Base-by-base conservation (phyloP, 2,113 vertebrate genomes). In the Sialia sialis region DNA sequence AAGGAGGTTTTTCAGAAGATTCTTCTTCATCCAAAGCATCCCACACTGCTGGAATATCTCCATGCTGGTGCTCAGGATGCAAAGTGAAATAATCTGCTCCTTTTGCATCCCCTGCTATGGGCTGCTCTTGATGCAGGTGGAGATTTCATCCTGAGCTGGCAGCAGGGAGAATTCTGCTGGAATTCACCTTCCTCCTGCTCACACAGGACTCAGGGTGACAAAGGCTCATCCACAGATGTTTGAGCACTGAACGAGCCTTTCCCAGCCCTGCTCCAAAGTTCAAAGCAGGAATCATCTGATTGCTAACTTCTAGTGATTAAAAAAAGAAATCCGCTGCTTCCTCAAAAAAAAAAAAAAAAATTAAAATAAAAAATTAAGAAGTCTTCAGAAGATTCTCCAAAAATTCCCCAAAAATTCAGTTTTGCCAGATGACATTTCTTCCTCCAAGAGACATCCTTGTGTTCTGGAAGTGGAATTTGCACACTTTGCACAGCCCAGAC, bases 41-140 rank as follows among this genome's bases (percentile, higher is more conserved):
- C 43, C 55, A 74, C 29, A 3, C 16, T 54, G 41, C 4, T 88
- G 66, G 51, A 83, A 10, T 48, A 18, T 25, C 54, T 64, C 79
- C 44, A 48, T 29, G 26, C 39, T 11, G 60, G 22, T 11, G 87
- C 52, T 44, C 34, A 51, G 68, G 22, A 18, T 69, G 60, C 27
- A 52, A 72, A 86, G 54, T 21, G 9, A 74, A 90, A 89, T 5
- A 11, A 78, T 36, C 43, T 43, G 26, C 55, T 87, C 10, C n/a
- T 66, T 43, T 11, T 11, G 26, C 43, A 11, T 11, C 4, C 22
- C 8, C 27, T 6, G 51, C 2, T 21, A 23, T 0, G 0, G 41
- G 9, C 9, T 43, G 2, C 20, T 34, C 30, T 12, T 0, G 3
- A 6, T 11, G 5, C 76, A 82, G 56, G 41, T 3, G 20, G 26